Conservation (phyloP, 2,113 vertebrate genomes). For the Gorsachius goisagi region DNA sequence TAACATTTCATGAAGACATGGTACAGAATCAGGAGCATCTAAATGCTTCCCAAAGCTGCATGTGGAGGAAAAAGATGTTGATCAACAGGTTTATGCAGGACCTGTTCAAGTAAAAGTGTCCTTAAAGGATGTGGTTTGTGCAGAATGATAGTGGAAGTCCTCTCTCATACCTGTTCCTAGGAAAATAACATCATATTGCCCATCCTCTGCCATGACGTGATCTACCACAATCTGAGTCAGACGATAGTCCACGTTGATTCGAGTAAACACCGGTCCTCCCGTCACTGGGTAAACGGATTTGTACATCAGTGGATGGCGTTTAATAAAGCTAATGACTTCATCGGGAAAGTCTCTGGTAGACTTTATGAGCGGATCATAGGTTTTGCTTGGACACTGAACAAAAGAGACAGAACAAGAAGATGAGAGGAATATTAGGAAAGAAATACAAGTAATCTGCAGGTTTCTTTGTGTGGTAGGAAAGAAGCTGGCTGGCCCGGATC, state of each 20-base stretch:
- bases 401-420: not conserved
- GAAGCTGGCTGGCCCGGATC: not conserved
- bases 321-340: slow-evolving; percentile 93
- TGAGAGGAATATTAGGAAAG: not conserved
- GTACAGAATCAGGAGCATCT: not conserved
- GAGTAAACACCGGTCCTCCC: slow-evolving; percentile 86
- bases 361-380: slow-evolving; percentile 90
- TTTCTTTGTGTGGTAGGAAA: not conserved
- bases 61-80: rapidly evolving
- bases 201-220: slow-evolving; percentile 90
- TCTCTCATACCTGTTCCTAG: slow-evolving; percentile 88
- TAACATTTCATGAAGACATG: not conserved
- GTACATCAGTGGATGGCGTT: slow-evolving; percentile 90
- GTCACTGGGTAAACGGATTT: slow-evolving; percentile 82
- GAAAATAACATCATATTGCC: slow-evolving; percentile 96
- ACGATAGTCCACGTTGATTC: slow-evolving; percentile 87
- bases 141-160: not conserved
- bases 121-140: not conserved
- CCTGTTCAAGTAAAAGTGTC: not conserved
- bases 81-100: not conserved
- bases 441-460: not conserved
- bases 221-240: slow-evolving; percentile 94
- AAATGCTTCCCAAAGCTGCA: not conserved
- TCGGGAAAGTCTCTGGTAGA: slow-evolving; percentile 96
- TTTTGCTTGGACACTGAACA: slow-evolving; percentile 91